These are phyloP conservation scores for Amblyjoppa proteus DNA, from an alignment of 2,888 invertebrate genomes.

Conservation along the genomic window DNA sequence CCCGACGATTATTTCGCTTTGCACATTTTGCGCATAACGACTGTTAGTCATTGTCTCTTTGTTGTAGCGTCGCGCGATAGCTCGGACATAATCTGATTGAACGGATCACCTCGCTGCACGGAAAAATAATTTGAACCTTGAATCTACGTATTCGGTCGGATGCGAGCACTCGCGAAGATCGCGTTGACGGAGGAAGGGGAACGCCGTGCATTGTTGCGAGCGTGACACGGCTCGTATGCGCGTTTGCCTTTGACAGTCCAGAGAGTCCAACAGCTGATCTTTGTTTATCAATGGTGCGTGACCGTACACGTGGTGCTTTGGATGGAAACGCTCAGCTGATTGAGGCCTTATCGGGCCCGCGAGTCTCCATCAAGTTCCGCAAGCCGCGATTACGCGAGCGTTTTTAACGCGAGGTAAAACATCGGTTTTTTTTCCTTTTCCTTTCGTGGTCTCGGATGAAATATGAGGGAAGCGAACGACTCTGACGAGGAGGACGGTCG, in stretches of 20 bases:
- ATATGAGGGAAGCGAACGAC: constrained; percentile 32
- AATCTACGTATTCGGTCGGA: neutral
- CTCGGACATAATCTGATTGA: neutral
- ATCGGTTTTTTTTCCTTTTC: neutral
- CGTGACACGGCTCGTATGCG: neutral
- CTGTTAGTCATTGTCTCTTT: neutral
- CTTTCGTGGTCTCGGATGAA: neutral
- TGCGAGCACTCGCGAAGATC: neutral
- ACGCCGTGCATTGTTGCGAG: neutral
- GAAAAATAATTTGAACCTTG: neutral
- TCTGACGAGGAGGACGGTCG: constrained; percentile 62
- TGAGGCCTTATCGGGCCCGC: neutral
- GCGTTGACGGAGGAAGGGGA: neutral
- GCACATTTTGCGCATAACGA: neutral
- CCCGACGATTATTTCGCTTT: neutral
- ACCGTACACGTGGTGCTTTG: neutral
- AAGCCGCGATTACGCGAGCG: neutral
- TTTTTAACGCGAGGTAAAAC: neutral
- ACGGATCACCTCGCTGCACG: neutral
- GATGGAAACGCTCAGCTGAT: constrained; percentile 49
- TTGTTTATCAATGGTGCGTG: constrained; percentile 27
- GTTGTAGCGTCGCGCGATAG: neutral
- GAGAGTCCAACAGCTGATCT: constrained; percentile 54
- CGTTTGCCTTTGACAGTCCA: neutral
- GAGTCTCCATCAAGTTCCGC: neutral